phyloP scores from a whole-genome alignment of 2,113 vertebrate species.

The Petrocephalus zakoni region DNA sequence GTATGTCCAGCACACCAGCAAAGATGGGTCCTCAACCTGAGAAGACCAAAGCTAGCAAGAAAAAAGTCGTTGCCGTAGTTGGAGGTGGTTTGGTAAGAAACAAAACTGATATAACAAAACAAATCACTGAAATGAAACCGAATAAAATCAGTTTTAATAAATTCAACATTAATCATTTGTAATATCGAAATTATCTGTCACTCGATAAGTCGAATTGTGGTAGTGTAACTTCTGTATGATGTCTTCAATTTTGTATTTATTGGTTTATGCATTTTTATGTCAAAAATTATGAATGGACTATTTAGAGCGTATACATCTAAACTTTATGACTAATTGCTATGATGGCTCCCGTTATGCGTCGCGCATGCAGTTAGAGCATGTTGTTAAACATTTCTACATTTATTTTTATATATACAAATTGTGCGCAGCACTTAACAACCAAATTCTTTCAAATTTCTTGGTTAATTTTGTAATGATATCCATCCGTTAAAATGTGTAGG shows the following conservation, averaged over 20 bases:
- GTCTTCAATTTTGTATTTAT: background rate
- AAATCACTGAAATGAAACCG: background rate
- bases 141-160: background rate
- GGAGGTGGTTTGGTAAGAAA: slow-evolving; percentile 57
- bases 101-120: no score
- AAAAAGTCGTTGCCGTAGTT: slow-evolving; percentile 50
- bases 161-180: background rate
- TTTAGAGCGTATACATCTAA: background rate
- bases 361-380: background rate
- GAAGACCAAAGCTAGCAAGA: slow-evolving; percentile 8
- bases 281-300: background rate
- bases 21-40: slow-evolving; percentile 3
- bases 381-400: background rate
- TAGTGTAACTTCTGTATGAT: background rate
- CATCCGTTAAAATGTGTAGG: background rate
- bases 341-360: background rate
- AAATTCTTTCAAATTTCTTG: background rate
- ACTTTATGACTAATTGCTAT: background rate
- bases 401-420: background rate
- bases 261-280: background rate
- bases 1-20: background rate
- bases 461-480: background rate
- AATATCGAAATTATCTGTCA: background rate
- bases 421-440: background rate
- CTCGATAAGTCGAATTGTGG: background rate